Evolutionary conservation across 2,113 vertebrate species (phyloP), one percentile per base, ranked within the genome.

Genomic region (Gambusia affinis): DNA sequence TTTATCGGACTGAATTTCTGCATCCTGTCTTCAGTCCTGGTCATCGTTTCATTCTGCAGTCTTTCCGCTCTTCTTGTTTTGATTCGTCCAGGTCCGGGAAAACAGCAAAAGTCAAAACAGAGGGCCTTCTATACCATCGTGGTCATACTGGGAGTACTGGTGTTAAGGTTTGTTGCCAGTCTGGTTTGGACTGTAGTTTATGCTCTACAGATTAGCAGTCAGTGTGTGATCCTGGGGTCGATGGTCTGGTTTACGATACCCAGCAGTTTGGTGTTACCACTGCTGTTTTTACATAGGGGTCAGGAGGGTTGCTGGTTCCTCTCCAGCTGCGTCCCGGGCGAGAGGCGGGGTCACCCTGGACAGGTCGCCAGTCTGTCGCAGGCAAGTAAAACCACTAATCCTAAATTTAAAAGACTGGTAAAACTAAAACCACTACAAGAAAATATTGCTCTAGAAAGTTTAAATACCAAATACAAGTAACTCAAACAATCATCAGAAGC

Each of bases 121-220:
- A 79, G 67, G 64, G 81, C 64, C 4, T 76, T 72, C 37, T 28
- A 63, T 57, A 75, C 76, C 4, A 75, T 83, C 0, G 3, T 22
- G 5, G 12, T 12, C 29, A 57, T 70, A 33, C 51, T 70, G 30
- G 47, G 29, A 12, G 67, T n/a, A 57, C 67, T 70, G 51, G 12
- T 60, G 31, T 37, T 70, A 1, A 60, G 68, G 29, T 64, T 67
- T 31, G 0, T 35, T 27, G 31, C 51, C 12, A 35, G 24, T 57
- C 17, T 28, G 4, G 12, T 6, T n/a, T 33, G 44, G 37, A 10
- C 2, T 17, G 12, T 0, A 22, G n/a, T 0, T 1, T 11, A 1
- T 10, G 3, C 2, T 73, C 65, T 65, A 39, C 8, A 73, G 39
- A 0, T 1, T 12, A 7, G 19, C 29, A 4, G 17, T 10, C 6